Percentiles rank a stretch among this genome's conserved stretches.
Conservation (phyloP, 2,888 invertebrate species). For the Ormia ochracea region DNA sequence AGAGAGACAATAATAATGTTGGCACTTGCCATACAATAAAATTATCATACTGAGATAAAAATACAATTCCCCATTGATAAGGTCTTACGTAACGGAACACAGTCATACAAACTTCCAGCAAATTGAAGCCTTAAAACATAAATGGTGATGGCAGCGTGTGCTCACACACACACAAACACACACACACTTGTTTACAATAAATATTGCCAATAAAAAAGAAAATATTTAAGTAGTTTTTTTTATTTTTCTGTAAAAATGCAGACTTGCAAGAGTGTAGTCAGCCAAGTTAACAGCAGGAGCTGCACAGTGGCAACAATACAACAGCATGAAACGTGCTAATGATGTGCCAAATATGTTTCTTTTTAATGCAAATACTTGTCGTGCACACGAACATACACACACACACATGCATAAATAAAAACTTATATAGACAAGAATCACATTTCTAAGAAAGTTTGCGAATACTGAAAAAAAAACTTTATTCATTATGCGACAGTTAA, state of each 20-base stretch:
- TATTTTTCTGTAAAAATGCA: slow-evolving; percentile 1
- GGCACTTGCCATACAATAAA: slow-evolving; percentile 44
- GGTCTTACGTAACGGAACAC: neutral
- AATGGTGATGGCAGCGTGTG: too few species aligned
- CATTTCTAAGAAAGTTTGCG: too few species aligned
- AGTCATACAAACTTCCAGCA: neutral
- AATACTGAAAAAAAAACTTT: too few species aligned
- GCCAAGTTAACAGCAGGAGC: slow-evolving; percentile 5
- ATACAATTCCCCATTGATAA: slow-evolving; percentile 21
- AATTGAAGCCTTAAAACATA: too few species aligned
- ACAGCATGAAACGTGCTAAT: slow-evolving; percentile 58
- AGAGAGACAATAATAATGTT: slow-evolving; percentile 43
- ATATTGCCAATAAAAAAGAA: slow-evolving; percentile 6
- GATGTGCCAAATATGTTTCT: slow-evolving; percentile 60
- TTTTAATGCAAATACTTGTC: slow-evolving; percentile 43
- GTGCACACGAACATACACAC: neutral
- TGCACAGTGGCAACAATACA: neutral
- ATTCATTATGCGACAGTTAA: too few species aligned
- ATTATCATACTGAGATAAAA: neutral
- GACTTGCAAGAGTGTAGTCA: neutral
- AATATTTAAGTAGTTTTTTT: slow-evolving; percentile 14
- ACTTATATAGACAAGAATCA: too few species aligned
- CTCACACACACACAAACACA: too few species aligned
- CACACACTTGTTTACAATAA: neutral
- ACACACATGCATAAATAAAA: too few species aligned